These are phyloP conservation scores for Lepidurus arcticus DNA, from an alignment of 1,140 invertebrate species.

Conservation along the genomic window DNA sequence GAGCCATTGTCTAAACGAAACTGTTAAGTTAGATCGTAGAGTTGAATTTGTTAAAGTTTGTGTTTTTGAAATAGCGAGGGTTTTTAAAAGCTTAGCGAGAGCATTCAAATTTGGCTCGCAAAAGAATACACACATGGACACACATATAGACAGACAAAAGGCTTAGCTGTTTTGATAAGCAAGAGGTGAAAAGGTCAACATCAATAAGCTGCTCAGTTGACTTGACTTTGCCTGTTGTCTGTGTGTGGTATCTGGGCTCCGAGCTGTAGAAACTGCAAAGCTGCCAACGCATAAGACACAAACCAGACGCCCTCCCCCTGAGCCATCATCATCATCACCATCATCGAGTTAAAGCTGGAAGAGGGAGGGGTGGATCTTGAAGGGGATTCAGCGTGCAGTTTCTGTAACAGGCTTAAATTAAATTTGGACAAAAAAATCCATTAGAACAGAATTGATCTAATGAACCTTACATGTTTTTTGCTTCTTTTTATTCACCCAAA, in stretches of 20 bases:
- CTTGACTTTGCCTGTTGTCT: not conserved
- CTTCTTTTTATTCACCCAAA: no score
- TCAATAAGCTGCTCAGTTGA: not conserved
- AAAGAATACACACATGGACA: not conserved
- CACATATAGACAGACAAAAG: not conserved
- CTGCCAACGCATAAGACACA: not conserved
- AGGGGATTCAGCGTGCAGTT: no score
- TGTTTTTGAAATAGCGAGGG: no score
- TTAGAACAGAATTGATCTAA: no score
- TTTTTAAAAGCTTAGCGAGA: not conserved
- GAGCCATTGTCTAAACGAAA: no score
- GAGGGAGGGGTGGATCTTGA: no score
- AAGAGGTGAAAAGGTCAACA: not conserved
- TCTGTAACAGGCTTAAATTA: no score
- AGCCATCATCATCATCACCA: not conserved
- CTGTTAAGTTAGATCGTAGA: no score
- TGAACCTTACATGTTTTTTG: no score
- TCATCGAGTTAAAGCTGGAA: not conserved
- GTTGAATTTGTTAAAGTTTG: no score
- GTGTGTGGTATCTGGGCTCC: slow-evolving; percentile 19
- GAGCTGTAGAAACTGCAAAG: not conserved
- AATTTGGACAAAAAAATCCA: no score
- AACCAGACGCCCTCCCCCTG: slow-evolving; percentile 12
- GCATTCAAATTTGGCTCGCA: not conserved
- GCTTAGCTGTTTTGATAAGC: slow-evolving; percentile 12